Evolutionary conservation across 1,140 invertebrate species (phyloP).

Genomic region (Mizuhopecten yessoensis): DNA sequence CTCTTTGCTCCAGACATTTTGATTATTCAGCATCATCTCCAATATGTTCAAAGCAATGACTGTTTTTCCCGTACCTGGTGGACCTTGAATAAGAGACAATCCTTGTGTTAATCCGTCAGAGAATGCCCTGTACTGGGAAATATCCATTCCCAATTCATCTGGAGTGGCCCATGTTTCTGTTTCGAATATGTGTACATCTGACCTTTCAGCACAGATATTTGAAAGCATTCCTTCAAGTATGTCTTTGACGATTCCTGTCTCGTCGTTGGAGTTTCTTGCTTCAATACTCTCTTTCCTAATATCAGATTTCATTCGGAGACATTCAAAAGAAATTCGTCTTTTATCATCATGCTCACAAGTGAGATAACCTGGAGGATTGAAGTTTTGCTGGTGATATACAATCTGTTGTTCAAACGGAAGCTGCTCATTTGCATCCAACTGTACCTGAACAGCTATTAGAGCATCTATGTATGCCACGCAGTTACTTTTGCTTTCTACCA

Average conservation of each 20-base stretch:
- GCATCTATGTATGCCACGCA: slow-evolving; percentile 84
- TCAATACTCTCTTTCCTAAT: not conserved
- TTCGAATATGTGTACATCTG: slow-evolving; percentile 41
- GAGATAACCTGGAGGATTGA: not conserved
- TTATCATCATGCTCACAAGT: not conserved
- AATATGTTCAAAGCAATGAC: slow-evolving; percentile 80
- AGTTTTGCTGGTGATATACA: not conserved
- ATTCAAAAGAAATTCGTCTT: slow-evolving; percentile 48
- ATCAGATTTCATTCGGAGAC: slow-evolving; percentile 29
- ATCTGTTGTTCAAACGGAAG: slow-evolving; percentile 42
- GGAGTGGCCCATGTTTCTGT: slow-evolving; percentile 67
- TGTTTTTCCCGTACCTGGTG: slow-evolving; percentile 80
- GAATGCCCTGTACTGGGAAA: slow-evolving; percentile 83
- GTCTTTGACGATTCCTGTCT: not conserved
- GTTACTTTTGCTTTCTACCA: slow-evolving; percentile 83
- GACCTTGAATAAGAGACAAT: slow-evolving; percentile 88
- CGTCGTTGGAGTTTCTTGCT: not conserved
- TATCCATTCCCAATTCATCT: slow-evolving; percentile 77
- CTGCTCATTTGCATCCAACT: slow-evolving; percentile 61
- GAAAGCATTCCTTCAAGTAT: not conserved
- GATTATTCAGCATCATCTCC: slow-evolving; percentile 77
- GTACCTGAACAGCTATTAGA: slow-evolving; percentile 77
- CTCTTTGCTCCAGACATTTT: slow-evolving; percentile 64
- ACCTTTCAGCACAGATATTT: not conserved
- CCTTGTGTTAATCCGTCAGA: slow-evolving; percentile 81